phyloP scores from a whole-genome alignment of 2,888 invertebrate species.

The Phasia obesa region DNA sequence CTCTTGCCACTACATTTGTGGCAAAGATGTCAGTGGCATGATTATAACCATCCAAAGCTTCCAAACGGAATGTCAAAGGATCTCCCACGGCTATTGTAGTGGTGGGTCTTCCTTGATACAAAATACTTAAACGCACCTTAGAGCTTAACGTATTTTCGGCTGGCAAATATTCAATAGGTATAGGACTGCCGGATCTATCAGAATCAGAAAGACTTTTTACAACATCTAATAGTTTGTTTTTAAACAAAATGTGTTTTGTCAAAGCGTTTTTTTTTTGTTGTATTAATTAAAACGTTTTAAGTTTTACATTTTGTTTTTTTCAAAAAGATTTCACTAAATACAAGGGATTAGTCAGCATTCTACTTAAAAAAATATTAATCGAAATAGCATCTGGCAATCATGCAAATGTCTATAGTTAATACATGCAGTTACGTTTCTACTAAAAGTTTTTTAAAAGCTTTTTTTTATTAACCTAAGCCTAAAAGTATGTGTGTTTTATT shows the following conservation, averaged over 20 bases:
- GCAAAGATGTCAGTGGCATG: slow-evolving; percentile 95
- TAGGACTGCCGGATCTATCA: slow-evolving; percentile 93
- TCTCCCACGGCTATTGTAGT: slow-evolving; percentile 97
- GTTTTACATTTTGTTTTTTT: slow-evolving; percentile 63
- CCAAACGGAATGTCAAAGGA: slow-evolving; percentile 93
- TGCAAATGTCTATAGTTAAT: slow-evolving; percentile 42
- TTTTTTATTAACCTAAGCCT: slow-evolving; percentile 28
- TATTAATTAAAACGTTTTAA: slow-evolving; percentile 8
- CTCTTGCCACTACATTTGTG: slow-evolving; percentile 95
- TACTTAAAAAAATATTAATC: slow-evolving; percentile 70
- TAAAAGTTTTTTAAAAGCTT: slow-evolving; percentile 40
- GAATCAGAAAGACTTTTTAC: slow-evolving; percentile 83
- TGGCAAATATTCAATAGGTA: slow-evolving; percentile 95
- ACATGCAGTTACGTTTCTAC: slow-evolving; percentile 43
- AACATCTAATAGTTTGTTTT: slow-evolving; percentile 70
- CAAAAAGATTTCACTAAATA: slow-evolving; percentile 39
- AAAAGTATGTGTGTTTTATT: slow-evolving; percentile 43
- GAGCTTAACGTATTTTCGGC: slow-evolving; percentile 95
- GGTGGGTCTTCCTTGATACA: slow-evolving; percentile 95
- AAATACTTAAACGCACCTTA: slow-evolving; percentile 90
- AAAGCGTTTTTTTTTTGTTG: slow-evolving; percentile 45
- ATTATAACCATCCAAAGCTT: slow-evolving; percentile 94
- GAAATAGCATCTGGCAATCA: slow-evolving; percentile 33
- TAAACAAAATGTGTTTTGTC: slow-evolving; percentile 69
- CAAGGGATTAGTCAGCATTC: slow-evolving; percentile 67